Evolutionary conservation across 2,797 vertebrate genomes (phyloP).

Genomic region (Halcyon chelicuti): DNA sequence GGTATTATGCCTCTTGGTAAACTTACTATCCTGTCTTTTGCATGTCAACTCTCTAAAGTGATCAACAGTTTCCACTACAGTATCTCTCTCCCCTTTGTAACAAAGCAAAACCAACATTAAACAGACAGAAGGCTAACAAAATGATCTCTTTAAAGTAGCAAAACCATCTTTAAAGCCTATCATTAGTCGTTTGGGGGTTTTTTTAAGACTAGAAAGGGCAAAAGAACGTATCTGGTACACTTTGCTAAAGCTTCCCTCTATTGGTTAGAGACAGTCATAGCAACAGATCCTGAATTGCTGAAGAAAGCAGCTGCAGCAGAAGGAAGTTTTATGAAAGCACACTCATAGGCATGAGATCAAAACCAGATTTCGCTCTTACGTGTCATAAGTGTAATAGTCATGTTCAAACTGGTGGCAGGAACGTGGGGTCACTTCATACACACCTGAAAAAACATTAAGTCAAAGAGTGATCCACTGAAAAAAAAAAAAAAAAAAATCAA

Average conservation of each 20-base stretch:
- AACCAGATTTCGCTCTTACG: slow-evolving; percentile 83
- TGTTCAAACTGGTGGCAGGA: slow-evolving; percentile 99
- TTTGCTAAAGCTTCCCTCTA: background rate
- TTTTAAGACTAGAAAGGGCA: background rate
- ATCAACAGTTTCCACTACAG: background rate
- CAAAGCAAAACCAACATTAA: background rate
- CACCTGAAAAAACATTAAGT: slow-evolving; percentile 79
- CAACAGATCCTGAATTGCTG: background rate
- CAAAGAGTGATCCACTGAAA: background rate
- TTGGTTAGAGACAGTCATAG: background rate
- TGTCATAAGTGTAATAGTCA: slow-evolving; percentile 95
- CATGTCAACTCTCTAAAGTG: background rate
- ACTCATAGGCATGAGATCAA: background rate
- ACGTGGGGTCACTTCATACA: slow-evolving; percentile 97
- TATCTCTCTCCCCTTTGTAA: background rate
- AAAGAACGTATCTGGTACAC: background rate
- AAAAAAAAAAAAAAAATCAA: background rate
- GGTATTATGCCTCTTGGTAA: background rate
- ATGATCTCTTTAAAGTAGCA: background rate
- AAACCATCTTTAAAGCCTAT: background rate
- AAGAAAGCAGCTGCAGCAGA: background rate
- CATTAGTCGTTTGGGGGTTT: background rate
- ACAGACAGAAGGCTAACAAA: background rate
- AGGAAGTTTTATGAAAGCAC: background rate
- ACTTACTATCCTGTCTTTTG: background rate